phyloP scores from a whole-genome alignment of 2,797 vertebrate species.

The Rhinogobio ventralis region DNA sequence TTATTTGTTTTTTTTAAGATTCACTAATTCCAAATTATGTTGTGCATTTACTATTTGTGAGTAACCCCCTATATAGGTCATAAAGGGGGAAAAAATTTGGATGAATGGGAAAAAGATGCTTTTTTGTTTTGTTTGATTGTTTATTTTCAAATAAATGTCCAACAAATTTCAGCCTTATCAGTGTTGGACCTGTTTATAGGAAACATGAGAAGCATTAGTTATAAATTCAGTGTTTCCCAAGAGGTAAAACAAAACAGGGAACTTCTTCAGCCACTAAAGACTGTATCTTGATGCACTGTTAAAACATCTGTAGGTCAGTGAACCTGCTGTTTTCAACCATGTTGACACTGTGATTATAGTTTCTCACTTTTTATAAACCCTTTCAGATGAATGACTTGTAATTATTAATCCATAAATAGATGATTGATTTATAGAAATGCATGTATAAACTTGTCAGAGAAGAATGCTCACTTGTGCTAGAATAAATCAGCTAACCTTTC shows the following conservation, averaged over 20 bases:
- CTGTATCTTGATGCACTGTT: background rate
- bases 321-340: slow-evolving; percentile 12
- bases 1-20: too few species aligned
- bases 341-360: background rate
- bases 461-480: background rate
- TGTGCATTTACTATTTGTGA: background rate
- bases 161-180: background rate
- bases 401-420: background rate
- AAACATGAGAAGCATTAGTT: background rate
- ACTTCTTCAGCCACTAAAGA: background rate
- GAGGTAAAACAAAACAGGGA: background rate
- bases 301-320: slow-evolving; percentile 18
- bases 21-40: background rate
- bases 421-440: background rate
- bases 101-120: background rate
- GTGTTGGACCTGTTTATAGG: background rate
- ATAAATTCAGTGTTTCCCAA: background rate
- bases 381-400: slow-evolving; percentile 4
- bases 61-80: background rate
- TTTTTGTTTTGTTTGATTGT: background rate
- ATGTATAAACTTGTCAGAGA: background rate
- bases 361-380: background rate
- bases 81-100: background rate
- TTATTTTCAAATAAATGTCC: slow-evolving; percentile 1
- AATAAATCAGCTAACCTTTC: background rate